A percentile compares a stretch with the other conserved stretches of the same genome.
phyloP scores from a whole-genome alignment of 2,888 invertebrate species.

The Crioceris asparagi region DNA sequence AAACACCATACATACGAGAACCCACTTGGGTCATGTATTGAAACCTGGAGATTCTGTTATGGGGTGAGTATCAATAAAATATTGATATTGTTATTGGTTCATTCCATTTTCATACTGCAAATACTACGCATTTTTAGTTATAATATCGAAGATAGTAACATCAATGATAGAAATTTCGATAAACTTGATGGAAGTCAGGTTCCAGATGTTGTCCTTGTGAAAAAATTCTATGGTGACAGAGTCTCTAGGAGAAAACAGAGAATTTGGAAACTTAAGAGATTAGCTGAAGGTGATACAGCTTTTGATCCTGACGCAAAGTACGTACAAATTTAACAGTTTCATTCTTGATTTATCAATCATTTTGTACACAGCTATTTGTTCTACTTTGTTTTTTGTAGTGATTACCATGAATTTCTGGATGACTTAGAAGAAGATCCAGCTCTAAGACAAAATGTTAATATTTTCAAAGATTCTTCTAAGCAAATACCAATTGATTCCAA shows the following conservation, averaged over 20 bases:
- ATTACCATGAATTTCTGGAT: conserved; percentile 91
- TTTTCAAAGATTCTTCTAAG: conserved; percentile 60
- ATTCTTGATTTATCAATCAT: conserved; percentile 1
- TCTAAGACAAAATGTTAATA: conserved; percentile 84
- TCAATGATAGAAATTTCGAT: conserved; percentile 84
- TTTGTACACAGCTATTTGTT: neutral
- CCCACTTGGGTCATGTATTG: conserved; percentile 89
- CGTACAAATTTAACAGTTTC: conserved; percentile 10
- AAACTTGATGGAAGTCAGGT: conserved; percentile 56
- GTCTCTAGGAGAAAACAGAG: conserved; percentile 60
- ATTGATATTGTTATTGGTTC: conserved; percentile 4
- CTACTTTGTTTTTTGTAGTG: conserved; percentile 44
- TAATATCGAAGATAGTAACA: conserved; percentile 80
- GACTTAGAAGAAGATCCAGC: conserved; percentile 93
- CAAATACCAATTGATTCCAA: conserved; percentile 46
- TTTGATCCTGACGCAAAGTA: conserved; percentile 53
- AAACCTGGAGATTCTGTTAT: conserved; percentile 87
- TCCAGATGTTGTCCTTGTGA: conserved; percentile 91
- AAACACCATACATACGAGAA: conserved; percentile 73
- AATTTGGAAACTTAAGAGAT: conserved; percentile 86
- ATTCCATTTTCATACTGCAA: neutral
- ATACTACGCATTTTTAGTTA: conserved; percentile 48
- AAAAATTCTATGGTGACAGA: conserved; percentile 76
- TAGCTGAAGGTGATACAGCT: conserved; percentile 57
- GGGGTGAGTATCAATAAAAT: conserved; percentile 50